Base-by-base conservation (phyloP, 2,113 vertebrate species). In the Bubalus kerabau region DNA sequence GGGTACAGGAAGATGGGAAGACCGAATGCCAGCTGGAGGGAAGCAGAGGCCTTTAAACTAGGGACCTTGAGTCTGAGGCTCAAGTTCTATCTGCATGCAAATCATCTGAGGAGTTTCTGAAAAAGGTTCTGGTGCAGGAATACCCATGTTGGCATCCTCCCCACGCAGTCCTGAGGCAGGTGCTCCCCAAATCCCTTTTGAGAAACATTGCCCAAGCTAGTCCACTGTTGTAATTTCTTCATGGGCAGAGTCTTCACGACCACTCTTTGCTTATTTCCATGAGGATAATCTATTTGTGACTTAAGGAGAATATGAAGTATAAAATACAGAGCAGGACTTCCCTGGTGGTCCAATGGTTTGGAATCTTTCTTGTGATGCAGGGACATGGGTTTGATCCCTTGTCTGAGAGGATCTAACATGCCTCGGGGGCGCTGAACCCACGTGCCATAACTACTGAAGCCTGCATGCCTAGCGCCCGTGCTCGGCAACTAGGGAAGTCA, bases 1-100 rank as follows among this genome's bases (percentile, higher is more conserved):
- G 16, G 88, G 28, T 21, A 12, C 40, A 43, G 54, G 8, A 12
- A 30, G 54, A n/a, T 3, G 6, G 26, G 36, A 60, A n/a, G 54
- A 4, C 5, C 0, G 0, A 14, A 78, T 21, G 28, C 26, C 9
- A 36, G 4, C 7, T 13, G 14, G 46, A 82, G 7, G 13, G 7
- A 84, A 15, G 28, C 17, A 59, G 46, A 28, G n/a, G 2, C 3
- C 26, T 54, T 46, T 17, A 40, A n/a, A 26, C 2, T 8, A 32
- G 21, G 43, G 23, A 1, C 2, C 19, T 54, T 2, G 11, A 21
- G 10, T 46, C 28, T 36, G 40, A 1, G 13, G n/a, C 57, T 59
- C 7, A 14, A 19, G 40, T 1, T 30, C 56, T 17, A 1, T 40
- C 2, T 23, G 2, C 13, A 12, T 10, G 24, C 6, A 15, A 1